phyloP scores from a whole-genome alignment of 2,113 vertebrate genomes.

The Seriola quinqueradiata region DNA sequence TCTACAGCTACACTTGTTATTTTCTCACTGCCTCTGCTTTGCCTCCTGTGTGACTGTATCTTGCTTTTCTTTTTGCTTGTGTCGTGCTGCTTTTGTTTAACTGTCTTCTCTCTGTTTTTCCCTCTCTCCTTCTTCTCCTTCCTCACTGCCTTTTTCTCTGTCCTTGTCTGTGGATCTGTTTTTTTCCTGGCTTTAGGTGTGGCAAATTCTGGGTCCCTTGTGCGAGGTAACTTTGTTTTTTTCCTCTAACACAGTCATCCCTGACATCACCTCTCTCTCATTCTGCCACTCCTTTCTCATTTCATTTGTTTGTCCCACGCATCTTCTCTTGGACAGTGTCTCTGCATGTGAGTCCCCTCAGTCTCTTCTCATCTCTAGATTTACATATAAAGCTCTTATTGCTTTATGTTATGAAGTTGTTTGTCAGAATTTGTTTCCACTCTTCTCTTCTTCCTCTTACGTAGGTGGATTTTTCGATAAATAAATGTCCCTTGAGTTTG shows the following conservation, averaged over 20 bases:
- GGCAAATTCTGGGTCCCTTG: slow-evolving; percentile 91
- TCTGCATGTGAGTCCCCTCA: slow-evolving; percentile 70
- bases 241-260: not conserved
- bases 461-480: not conserved
- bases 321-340: slow-evolving; percentile 43
- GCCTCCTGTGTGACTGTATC: slow-evolving; percentile 19
- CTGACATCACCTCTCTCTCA: slow-evolving; percentile 23
- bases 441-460: not conserved
- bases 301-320: slow-evolving; percentile 37
- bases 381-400: not conserved
- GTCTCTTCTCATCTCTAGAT: slow-evolving; percentile 10
- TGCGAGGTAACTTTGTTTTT: slow-evolving; percentile 89
- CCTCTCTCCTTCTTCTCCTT: not conserved
- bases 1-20: rapidly evolving
- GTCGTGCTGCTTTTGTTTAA: slow-evolving; percentile 48
- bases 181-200: slow-evolving; percentile 88
- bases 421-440: not conserved
- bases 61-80: not conserved
- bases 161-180: slow-evolving; percentile 40
- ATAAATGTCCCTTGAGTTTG: not conserved
- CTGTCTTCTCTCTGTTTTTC: slow-evolving; percentile 12
- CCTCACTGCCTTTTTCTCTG: not conserved
- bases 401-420: not conserved
- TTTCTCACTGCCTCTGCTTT: slow-evolving; percentile 22
- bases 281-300: slow-evolving; percentile 7